Conservation (phyloP, 2,888 invertebrate genomes). For the Galeruca laticollis region DNA sequence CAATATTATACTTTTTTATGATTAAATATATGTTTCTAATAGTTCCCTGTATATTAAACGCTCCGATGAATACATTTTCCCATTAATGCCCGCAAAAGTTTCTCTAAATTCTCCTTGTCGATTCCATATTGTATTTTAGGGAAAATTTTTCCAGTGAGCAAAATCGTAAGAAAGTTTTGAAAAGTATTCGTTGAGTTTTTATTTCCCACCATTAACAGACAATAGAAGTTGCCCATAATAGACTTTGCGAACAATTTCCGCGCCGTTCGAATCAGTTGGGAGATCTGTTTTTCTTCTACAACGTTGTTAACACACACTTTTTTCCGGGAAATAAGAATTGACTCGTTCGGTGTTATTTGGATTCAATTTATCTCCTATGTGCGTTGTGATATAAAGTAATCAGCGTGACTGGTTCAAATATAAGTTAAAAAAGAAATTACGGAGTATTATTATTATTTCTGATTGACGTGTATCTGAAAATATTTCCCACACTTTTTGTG, state of each 20-base stretch:
- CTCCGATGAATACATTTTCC: too few relatives aligned
- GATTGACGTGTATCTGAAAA: too few relatives aligned
- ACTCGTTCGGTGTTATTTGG: conserved; percentile 8
- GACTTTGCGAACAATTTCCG: conserved; percentile 41
- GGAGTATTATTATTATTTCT: too few relatives aligned
- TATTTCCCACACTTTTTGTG: too few relatives aligned
- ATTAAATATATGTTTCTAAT: too few relatives aligned
- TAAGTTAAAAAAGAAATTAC: too few relatives aligned
- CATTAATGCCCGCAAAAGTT: too few relatives aligned
- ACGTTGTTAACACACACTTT: conserved; percentile 21
- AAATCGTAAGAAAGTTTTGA: conserved; percentile 26
- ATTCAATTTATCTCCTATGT: not conserved
- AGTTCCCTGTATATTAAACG: too few relatives aligned
- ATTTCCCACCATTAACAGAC: conserved; percentile 46
- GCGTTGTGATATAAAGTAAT: not conserved
- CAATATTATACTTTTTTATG: too few relatives aligned
- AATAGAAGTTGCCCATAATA: conserved; percentile 45
- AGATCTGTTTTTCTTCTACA: conserved; percentile 34
- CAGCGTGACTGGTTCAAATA: not conserved
- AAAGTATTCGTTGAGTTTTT: conserved; percentile 43
- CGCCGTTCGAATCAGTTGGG: conserved; percentile 38
- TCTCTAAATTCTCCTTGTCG: too few relatives aligned
- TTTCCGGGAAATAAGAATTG: conserved; percentile 16
- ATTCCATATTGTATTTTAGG: too few relatives aligned
- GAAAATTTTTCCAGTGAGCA: conserved; percentile 17